phyloP scores from a whole-genome alignment of 2,797 vertebrate species.

The Linurgus olivaceus region DNA sequence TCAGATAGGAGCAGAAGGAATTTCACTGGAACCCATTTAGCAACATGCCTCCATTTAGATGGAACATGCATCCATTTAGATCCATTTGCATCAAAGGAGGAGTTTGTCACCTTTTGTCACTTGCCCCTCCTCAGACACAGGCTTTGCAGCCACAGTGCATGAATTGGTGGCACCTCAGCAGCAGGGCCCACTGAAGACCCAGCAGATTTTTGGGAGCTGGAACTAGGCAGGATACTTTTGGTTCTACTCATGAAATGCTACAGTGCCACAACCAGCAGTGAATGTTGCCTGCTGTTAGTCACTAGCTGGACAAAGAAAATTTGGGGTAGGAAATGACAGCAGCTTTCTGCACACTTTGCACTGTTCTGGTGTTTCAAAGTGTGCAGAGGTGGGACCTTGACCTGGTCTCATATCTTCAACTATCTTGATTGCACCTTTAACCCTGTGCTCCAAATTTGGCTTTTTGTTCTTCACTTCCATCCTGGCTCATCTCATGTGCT shows the following conservation, averaged over 20 bases:
- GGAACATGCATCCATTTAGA: not conserved
- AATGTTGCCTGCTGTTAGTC: not conserved
- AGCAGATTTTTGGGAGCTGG: not conserved
- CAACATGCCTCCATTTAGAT: not conserved
- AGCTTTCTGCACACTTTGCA: not conserved
- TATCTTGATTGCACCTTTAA: not conserved
- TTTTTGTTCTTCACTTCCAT: slow-evolving; percentile 19
- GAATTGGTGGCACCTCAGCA: not conserved
- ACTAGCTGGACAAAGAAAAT: not conserved
- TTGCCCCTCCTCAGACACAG: not conserved
- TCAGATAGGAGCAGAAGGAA: not conserved
- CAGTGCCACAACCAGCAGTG: not conserved
- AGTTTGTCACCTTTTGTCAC: not conserved
- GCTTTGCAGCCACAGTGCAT: not conserved
- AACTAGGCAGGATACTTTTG: not conserved
- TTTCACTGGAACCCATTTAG: not conserved
- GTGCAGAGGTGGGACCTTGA: not conserved
- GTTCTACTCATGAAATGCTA: not conserved
- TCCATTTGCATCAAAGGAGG: not conserved
- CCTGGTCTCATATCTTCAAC: not conserved
- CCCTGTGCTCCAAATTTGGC: not conserved
- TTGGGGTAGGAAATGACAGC: not conserved
- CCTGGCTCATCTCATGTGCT: slow-evolving; percentile 65
- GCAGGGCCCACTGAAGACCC: not conserved
- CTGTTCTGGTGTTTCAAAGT: not conserved